phyloP scores from a whole-genome alignment of 2,797 vertebrate genomes.

The Alosa sapidissima region DNA sequence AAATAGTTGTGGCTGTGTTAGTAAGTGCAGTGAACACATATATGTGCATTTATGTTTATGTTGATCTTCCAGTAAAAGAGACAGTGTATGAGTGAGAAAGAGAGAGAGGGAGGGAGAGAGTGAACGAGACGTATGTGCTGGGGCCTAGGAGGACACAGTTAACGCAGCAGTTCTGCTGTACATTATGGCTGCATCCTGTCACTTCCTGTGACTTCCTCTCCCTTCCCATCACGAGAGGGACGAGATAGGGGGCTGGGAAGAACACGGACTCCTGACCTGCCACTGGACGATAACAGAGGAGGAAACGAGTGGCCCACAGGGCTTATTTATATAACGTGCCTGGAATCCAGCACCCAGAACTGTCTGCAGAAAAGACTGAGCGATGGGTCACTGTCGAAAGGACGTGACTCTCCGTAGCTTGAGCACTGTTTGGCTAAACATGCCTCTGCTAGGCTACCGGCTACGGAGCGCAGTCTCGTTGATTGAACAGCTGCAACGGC shows the following conservation, averaged over 20 bases:
- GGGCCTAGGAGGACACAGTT: not conserved
- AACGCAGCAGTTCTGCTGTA: not conserved
- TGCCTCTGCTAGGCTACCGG: not conserved
- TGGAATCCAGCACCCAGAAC: not conserved
- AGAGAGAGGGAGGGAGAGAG: not conserved
- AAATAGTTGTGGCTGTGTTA: not conserved
- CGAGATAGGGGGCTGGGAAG: conserved; percentile 68
- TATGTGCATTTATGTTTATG: not conserved
- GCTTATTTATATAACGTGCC: not conserved
- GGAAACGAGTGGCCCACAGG: conserved; percentile 17
- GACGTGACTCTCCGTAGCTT: not conserved
- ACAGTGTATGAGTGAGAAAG: not conserved
- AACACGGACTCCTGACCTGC: conserved; percentile 44
- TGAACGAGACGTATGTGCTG: not conserved
- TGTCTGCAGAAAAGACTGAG: not conserved
- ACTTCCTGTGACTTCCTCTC: conserved; percentile 27
- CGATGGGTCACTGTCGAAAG: not conserved
- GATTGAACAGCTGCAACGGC: not conserved
- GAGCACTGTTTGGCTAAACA: not conserved
- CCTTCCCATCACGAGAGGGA: conserved; percentile 66
- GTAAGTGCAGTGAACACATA: not conserved
- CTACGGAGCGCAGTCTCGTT: not conserved
- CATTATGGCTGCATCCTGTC: not conserved
- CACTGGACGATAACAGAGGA: conserved; percentile 49
- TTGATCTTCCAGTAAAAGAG: not conserved